Evolutionary conservation across 2,113 vertebrate genomes (phyloP).

Genomic region (Serilophus lunatus): DNA sequence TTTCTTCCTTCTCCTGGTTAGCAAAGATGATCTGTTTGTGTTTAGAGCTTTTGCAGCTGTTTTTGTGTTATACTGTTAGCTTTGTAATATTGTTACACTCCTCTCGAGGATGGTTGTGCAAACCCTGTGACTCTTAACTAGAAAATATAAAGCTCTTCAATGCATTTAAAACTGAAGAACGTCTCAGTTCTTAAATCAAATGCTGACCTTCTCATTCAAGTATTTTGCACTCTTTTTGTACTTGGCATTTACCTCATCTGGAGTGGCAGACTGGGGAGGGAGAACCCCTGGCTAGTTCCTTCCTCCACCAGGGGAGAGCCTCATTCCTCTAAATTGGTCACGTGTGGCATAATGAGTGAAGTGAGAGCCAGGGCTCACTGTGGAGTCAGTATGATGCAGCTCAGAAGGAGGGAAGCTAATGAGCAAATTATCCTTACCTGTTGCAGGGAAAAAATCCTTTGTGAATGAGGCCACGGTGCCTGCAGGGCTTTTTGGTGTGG

Average conservation of each 20-base stretch:
- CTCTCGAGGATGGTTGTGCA: not conserved
- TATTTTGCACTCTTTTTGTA: not conserved
- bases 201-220: not conserved
- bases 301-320: not conserved
- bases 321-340: not conserved
- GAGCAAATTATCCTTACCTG: not conserved
- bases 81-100: not conserved
- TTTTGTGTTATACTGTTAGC: not conserved
- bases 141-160: not conserved
- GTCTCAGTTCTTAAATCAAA: not conserved
- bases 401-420: not conserved
- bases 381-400: not conserved
- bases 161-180: not conserved
- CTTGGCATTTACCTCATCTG: not conserved
- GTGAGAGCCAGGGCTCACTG: not conserved
- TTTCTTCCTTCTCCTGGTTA: not conserved
- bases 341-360: not conserved
- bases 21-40: not conserved
- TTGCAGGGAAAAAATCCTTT: not conserved
- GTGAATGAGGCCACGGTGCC: not conserved
- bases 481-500: not conserved
- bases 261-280: not conserved
- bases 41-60: not conserved
- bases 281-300: not conserved
- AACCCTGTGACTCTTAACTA: not conserved